Base-by-base conservation (phyloP, 2,113 vertebrate species). In the Rutilus rutilus region DNA sequence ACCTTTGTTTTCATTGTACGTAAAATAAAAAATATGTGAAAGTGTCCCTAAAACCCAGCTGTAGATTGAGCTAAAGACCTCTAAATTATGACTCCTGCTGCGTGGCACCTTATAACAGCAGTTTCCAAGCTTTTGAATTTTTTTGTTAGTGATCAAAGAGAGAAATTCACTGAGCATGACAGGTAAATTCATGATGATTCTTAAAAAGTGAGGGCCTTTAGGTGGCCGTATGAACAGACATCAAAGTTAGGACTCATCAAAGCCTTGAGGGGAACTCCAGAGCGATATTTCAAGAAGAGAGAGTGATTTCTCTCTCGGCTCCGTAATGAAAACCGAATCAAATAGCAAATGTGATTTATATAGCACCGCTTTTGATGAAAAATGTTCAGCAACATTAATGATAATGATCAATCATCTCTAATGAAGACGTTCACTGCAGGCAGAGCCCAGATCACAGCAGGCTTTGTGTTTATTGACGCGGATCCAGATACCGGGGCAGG, bases 391-490 rank as follows among this genome's bases (percentile, higher is more conserved):
- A 79, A 79, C 33, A 33, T 59, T 64, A 59, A 67, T 73, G 64
- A 39, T 85, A 79, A 79, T 30, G 33, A 52, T 85, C 71, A 80
- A 71, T 73, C 73, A 64, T 74, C 5, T 30, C 77, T 27, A 85
- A 65, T 78, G 73, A 78, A 82, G 64, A 64, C 76, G 14, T 79
- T 52, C 27, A 65, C 30, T 74, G 39, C 71, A 75, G 62, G 54
- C 88, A 67, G 54, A 76, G 71, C 59, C 45, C 54, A 67, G 79
- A 81, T 83, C 79, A 57, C 42, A 83, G 79, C 47, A 27, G 74
- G 85, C 75, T 85, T 83, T 82, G 79, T 86, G 86, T 78, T 9
- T 90, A 86, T 86, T 89, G 91, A 86, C 89, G 86, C 30, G 10
- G 59, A 69, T 33, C 87, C 84, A 83, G 30, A 89, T 52, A 79